Conservation (phyloP, 2,113 vertebrate species). For the Ariopsis seemanni region DNA sequence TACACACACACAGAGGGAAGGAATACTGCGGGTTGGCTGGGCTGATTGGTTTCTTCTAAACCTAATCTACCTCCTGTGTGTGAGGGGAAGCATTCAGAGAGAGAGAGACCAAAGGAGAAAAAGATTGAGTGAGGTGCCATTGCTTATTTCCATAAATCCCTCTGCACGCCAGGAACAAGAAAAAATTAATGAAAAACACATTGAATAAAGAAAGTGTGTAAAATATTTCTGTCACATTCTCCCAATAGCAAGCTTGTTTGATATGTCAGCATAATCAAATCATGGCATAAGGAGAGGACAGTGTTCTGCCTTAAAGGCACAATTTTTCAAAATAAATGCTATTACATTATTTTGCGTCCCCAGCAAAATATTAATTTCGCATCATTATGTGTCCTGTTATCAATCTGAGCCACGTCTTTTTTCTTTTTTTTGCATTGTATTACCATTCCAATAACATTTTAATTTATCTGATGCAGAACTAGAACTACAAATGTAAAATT, state of each 20-base stretch:
- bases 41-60: conserved; percentile 45
- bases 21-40: conserved; percentile 37
- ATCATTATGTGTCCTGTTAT: conserved; percentile 34
- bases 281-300: conserved; percentile 36
- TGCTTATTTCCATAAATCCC: conserved; percentile 47
- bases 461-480: not conserved
- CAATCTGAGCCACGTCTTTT: conserved; percentile 6
- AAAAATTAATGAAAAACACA: conserved; percentile 52
- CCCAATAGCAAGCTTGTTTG: conserved; percentile 49
- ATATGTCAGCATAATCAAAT: conserved; percentile 52
- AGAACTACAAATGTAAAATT: not conserved
- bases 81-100: conserved; percentile 19
- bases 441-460: not conserved
- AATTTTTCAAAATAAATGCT: conserved; percentile 48
- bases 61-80: conserved; percentile 45
- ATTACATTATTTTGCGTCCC: conserved; percentile 43
- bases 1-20: conserved; percentile 27
- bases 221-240: conserved; percentile 52
- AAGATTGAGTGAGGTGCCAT: conserved; percentile 43
- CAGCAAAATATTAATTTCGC: conserved; percentile 44
- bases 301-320: conserved; percentile 41
- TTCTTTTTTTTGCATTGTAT: not conserved
- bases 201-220: conserved; percentile 48
- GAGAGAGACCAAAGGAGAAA: conserved; percentile 59
- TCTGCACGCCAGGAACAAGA: conserved; percentile 30